Conservation (phyloP, 1,140 invertebrate species). For the Pachyrhynchus sulphureomaculatus region DNA sequence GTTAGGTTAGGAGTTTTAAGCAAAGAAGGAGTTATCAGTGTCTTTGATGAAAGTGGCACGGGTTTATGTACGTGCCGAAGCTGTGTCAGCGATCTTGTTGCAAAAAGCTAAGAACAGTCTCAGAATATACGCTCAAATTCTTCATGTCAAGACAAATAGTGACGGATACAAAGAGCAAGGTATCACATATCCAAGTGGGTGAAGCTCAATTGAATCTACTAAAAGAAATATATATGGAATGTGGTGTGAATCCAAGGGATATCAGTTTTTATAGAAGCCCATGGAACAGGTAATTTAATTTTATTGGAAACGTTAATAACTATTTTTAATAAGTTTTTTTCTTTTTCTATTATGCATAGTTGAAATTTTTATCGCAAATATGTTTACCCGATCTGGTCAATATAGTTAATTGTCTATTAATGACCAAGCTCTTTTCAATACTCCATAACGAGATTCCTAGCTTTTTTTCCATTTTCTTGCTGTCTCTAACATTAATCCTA, state of each 20-base stretch:
- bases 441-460: too few relatives aligned
- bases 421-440: too few relatives aligned
- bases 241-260: constrained; percentile 66
- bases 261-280: constrained; percentile 87
- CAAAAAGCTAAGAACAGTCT: constrained; percentile 79
- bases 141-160: constrained; percentile 70
- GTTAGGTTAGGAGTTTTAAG: constrained; percentile 80
- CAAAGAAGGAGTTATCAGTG: constrained; percentile 81
- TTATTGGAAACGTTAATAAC: neutral
- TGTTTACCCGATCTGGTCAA: too few relatives aligned
- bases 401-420: too few relatives aligned
- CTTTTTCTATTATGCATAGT: neutral
- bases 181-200: constrained; percentile 89
- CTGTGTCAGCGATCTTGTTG: constrained; percentile 73
- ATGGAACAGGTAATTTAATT: constrained; percentile 70
- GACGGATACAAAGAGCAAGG: constrained; percentile 78
- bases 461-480: too few relatives aligned
- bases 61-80: constrained; percentile 76
- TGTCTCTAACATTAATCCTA: too few relatives aligned
- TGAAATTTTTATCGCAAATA: neutral
- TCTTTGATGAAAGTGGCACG: constrained; percentile 80
- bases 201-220: constrained; percentile 78
- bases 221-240: constrained; percentile 81
- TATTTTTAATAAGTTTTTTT: neutral
- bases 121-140: constrained; percentile 64